Percentiles rank a stretch among this genome's conserved stretches.
phyloP scores from a whole-genome alignment of 2,113 vertebrate species.

The Ctenomys sociabilis region DNA sequence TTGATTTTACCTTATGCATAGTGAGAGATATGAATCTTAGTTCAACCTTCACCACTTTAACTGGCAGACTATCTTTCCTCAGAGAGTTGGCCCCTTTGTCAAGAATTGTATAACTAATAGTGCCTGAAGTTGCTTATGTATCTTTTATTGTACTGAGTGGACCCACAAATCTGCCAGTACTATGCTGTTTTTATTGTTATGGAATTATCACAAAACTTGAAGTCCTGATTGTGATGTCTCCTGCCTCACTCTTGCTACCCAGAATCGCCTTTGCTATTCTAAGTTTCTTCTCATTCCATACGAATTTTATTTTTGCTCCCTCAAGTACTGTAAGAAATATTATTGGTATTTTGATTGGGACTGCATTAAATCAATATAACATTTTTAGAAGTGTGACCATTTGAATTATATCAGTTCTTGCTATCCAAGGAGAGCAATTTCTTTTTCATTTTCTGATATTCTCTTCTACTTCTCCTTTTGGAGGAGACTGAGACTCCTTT shows the following conservation, averaged over 20 bases:
- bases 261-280: neutral
- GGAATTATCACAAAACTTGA: neutral
- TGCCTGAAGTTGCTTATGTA: neutral
- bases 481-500: neutral
- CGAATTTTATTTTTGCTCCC: neutral
- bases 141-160: neutral
- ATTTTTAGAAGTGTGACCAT: neutral
- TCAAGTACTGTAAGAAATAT: neutral
- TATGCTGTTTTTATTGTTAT: neutral
- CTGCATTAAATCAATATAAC: neutral
- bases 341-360: neutral
- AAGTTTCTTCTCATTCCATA: neutral
- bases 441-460: neutral
- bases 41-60: neutral
- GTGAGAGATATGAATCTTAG: neutral
- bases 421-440: neutral
- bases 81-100: neutral
- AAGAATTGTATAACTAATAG: neutral
- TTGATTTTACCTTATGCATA: neutral
- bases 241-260: no score
- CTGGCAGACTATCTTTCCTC: neutral
- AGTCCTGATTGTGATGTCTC: neutral
- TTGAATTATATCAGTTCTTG: neutral
- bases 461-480: neutral
- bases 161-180: neutral